Evolutionary conservation across 1,140 invertebrate species (phyloP).

Genomic region (Danaus plexippus): DNA sequence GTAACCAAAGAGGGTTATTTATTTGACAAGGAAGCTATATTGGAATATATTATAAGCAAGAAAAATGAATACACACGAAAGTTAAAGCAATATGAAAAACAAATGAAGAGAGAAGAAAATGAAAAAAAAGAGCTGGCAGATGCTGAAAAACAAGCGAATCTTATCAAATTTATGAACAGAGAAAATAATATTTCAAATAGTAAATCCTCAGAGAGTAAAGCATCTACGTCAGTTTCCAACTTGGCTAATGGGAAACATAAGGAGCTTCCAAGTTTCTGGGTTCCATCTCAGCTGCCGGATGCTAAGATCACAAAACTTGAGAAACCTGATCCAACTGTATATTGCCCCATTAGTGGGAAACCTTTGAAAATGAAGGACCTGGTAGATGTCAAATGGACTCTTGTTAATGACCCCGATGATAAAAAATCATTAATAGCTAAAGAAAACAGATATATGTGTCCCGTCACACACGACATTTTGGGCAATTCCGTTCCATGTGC

Average conservation of each 20-base stretch:
- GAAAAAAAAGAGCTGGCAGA: conserved; percentile 73
- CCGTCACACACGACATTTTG: conserved; percentile 96
- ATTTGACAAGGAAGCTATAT: conserved; percentile 97
- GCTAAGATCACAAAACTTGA: conserved; percentile 79
- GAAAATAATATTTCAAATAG: conserved; percentile 80
- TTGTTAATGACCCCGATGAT: conserved; percentile 88
- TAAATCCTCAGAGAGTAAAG: conserved; percentile 22
- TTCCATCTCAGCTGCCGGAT: conserved; percentile 94
- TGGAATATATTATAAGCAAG: conserved; percentile 96
- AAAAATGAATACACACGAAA: conserved; percentile 93
- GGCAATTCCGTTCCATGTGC: conserved; percentile 95
- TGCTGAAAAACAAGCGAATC: conserved; percentile 74
- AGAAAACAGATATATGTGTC: conserved; percentile 96
- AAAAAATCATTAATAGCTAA: conserved; percentile 86
- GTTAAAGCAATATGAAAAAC: conserved; percentile 94
- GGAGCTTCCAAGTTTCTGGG: conserved; percentile 95
- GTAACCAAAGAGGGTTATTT: conserved; percentile 92
- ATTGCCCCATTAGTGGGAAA: conserved; percentile 93
- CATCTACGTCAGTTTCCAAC: conserved; percentile 60
- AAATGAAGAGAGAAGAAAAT: conserved; percentile 82
- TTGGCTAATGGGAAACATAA: conserved; percentile 62
- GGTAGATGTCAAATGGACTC: conserved; percentile 94
- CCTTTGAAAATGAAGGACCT: conserved; percentile 93
- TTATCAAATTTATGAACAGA: conserved; percentile 78
- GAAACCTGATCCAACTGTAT: conserved; percentile 93